A percentile compares a stretch with the other conserved stretches of the same genome.
phyloP scores from a whole-genome alignment of 2,797 vertebrate species.

The Mergus octosetaceus region DNA sequence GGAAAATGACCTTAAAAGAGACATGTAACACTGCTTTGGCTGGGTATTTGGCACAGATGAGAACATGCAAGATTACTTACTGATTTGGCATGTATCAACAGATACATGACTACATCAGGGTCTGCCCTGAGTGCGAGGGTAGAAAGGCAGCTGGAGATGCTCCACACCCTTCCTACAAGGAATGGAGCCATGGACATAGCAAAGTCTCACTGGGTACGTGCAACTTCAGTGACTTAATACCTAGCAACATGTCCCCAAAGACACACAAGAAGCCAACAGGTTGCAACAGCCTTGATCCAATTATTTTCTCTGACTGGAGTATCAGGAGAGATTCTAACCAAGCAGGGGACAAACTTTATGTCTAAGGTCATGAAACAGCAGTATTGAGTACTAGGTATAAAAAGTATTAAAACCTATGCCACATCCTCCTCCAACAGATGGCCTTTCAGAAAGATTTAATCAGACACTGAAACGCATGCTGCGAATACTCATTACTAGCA shows the following conservation, averaged over 20 bases:
- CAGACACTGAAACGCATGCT: slow-evolving; percentile 71
- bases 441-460: slow-evolving; percentile 73
- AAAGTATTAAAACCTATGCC: slow-evolving; percentile 56
- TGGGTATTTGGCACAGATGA: not conserved
- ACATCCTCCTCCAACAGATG: slow-evolving; percentile 69
- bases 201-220: not conserved
- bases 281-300: not conserved
- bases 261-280: not conserved
- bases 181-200: not conserved
- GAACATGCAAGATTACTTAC: not conserved
- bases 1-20: slow-evolving; percentile 1
- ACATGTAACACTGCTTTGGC: not conserved
- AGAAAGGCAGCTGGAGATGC: not conserved
- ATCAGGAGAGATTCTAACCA: not conserved
- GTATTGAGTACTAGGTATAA: slow-evolving; percentile 33
- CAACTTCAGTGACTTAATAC: not conserved
- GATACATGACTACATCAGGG: not conserved
- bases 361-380: slow-evolving; percentile 61
- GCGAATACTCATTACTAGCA: slow-evolving; percentile 69
- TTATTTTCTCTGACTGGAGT: not conserved
- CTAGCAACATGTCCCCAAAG: not conserved
- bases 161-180: not conserved
- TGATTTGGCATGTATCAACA: not conserved
- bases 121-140: not conserved
- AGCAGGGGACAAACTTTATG: slow-evolving; percentile 35